Evolutionary conservation across 2,113 vertebrate species (phyloP).

Genomic region (Hemibagrus wyckioides): DNA sequence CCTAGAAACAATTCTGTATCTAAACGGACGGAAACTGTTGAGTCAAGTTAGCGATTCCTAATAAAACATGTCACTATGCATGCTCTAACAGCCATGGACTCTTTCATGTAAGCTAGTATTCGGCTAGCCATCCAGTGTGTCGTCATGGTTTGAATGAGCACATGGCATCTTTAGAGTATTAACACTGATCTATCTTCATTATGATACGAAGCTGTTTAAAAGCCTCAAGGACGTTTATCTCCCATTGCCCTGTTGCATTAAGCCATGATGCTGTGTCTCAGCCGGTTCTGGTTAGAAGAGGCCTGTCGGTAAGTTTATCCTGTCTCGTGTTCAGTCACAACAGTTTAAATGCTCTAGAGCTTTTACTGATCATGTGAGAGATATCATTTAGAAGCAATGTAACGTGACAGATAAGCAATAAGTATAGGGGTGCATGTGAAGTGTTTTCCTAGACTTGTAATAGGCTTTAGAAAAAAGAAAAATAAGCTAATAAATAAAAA

Average conservation of each 20-base stretch:
- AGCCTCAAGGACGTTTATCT: background rate
- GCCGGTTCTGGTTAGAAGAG: background rate
- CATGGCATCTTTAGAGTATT: background rate
- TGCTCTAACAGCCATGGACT: background rate
- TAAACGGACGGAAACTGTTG: background rate
- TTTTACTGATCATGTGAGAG: background rate
- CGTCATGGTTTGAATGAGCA: background rate
- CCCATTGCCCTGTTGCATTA: background rate
- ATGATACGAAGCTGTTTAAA: conserved; percentile 10
- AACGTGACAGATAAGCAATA: background rate
- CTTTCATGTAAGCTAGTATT: background rate
- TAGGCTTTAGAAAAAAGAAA: too few relatives aligned
- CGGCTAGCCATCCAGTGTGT: background rate
- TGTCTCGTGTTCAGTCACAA: too few relatives aligned
- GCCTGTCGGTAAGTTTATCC: conserved; percentile 11
- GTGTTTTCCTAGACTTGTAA: background rate
- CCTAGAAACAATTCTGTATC: background rate
- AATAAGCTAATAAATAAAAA: too few relatives aligned
- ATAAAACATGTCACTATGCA: background rate
- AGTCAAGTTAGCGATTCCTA: background rate
- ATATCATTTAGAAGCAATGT: background rate
- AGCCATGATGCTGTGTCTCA: background rate
- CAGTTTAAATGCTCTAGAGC: background rate
- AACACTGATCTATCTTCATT: background rate
- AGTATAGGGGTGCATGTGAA: background rate